Base-by-base conservation (phyloP, 1,140 invertebrate genomes). In the Latrodectus geometricus region DNA sequence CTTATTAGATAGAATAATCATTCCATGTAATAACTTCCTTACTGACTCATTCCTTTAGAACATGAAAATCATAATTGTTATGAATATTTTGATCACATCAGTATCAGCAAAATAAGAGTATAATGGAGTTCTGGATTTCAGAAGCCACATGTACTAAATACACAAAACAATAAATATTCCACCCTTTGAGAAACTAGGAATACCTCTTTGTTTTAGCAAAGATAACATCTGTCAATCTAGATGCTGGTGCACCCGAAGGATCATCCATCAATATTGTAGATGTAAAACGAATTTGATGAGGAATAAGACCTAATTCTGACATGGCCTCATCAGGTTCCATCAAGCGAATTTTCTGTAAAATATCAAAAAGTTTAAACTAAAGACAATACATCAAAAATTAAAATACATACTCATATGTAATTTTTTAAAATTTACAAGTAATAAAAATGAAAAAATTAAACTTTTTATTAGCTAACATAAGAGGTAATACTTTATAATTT, bases 291-390 rank as follows among this genome's bases (percentile, higher is more conserved):
- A 97, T 91, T 88, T 95, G 9, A 95, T 94, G 90, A 90, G 92
- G 91, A 85, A 95, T 95, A 52, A 99, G 94, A 73, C 97, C 97
- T 48, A 96, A 94, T 90, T 98, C 96, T 90, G 95, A 94, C 88
- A 96, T 95, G 7, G 97, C 96, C 89, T 96, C 95, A 88, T 96
- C 96, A 9, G 97, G 94, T 90, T 98, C 96, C 91, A 98, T 94
- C 49, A 99, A 92, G 90, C 95, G 96, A 56, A 97, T 93, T 88
- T 94, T 94, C 92, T 93, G 56, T 17, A 20, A n/a, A 21, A 35
- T 35, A 35, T 35, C 5, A 35, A 35, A 35, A 35, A 3, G 5
- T 3, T 3, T 35, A 35, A 35, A 35, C 35, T 35, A 35, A 35
- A 35, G 5, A 35, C 35, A 3, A 5, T 35, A 35, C 5, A 35